Base-by-base conservation (phyloP, 2,113 vertebrate genomes). In the Leucopternis melanops region DNA sequence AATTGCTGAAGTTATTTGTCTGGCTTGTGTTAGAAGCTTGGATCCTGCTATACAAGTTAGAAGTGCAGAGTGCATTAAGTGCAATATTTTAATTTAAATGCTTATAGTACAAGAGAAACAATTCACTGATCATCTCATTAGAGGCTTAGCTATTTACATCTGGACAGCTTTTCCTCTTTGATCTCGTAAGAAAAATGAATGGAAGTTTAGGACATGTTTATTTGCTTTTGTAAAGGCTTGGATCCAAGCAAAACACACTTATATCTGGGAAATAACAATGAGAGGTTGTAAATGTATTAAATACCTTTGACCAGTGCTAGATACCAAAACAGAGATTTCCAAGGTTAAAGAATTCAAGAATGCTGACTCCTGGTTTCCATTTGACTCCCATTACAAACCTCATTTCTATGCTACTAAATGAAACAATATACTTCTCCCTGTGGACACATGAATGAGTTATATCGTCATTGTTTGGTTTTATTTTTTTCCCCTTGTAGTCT, bases 131-230 rank as follows among this genome's bases (percentile, higher is more conserved):
- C 88, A 25, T 93, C 77, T 97, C 61, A 82, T 95, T 94, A 94
- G 77, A 93, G 67, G 69, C 78, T 91, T 61, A 92, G 83, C 74
- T 92, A n/a, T 92, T 97, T 95, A 77, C 74, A 94, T 97, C 78
- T 88, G 81, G 89, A 91, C 45, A 91, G 57, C 66, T 94, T 96
- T 27, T 83, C 45, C 44, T 77, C 93, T 97, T 97, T 97, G 91
- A 97, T 97, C 92, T 84, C 4, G 1, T 45, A 83, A 82, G 77
- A 79, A 91, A 92, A 92, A 95, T 42, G 59, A 89, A 90, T 91
- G 61, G 65, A 94, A 89, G 67, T 93, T 94, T 65, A 80, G 50
- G 47, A 69, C 22, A 45, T 9, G 31, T 91, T 94, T 83, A 75
- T 82, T 91, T 94, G 45, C 58, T 92, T 97, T 95, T 86, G 26